A percentile compares a stretch with the other conserved stretches of the same genome.
These are phyloP conservation scores for Aptenodytes forsteri DNA, from an alignment of 2,113 vertebrate species.

Conservation along the genomic window DNA sequence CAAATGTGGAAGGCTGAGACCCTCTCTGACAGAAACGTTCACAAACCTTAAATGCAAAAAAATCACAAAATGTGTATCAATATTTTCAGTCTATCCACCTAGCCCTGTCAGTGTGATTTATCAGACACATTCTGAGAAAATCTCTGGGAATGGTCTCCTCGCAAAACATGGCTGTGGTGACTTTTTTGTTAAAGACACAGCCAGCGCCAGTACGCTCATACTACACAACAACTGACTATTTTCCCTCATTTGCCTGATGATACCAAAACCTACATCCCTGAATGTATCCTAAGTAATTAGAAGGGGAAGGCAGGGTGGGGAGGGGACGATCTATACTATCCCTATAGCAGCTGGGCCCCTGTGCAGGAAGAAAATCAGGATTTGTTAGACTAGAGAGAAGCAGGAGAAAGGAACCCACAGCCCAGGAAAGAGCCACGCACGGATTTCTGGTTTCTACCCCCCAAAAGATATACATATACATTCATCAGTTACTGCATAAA, in stretches of 20 bases:
- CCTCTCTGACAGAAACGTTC: background rate
- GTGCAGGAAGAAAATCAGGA: background rate
- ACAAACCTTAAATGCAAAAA: background rate
- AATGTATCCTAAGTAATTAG: background rate
- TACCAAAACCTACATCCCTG: background rate
- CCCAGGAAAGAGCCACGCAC: background rate
- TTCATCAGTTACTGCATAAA: background rate
- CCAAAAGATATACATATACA: accelerated
- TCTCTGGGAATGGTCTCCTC: background rate
- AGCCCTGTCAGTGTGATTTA: background rate
- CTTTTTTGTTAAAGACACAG: background rate
- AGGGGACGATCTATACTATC: background rate
- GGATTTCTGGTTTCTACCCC: background rate
- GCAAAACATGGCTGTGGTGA: accelerated
- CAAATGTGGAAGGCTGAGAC: background rate
- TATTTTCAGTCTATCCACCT: background rate
- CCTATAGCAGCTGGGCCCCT: too few species aligned
- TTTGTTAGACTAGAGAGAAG: background rate
- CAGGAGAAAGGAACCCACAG: background rate
- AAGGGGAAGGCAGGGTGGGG: background rate
- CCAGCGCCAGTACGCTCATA: accelerated
- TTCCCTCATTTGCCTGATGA: background rate
- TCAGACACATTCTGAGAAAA: background rate
- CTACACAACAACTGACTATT: background rate
- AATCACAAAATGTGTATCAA: background rate